These are phyloP conservation scores for Spheniscus humboldti DNA, from an alignment of 2,797 vertebrate species.

Conservation along the genomic window DNA sequence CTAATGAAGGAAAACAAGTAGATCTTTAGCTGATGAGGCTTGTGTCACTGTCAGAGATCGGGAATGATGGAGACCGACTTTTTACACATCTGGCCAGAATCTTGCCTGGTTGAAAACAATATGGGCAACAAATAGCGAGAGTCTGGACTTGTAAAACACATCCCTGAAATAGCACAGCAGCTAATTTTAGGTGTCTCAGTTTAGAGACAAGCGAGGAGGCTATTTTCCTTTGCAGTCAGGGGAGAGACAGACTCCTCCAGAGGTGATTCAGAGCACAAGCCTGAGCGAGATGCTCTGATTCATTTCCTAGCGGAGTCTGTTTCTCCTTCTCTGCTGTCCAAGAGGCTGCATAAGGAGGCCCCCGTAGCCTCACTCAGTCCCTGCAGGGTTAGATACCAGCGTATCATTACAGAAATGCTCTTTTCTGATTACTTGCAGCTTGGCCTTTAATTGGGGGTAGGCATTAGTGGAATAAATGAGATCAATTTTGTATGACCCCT, in stretches of 20 bases:
- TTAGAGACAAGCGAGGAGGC: neutral
- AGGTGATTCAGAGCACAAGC: constrained; percentile 17
- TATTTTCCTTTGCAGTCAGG: neutral
- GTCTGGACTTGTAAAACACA: neutral
- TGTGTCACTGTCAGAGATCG: neutral
- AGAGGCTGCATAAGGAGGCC: neutral
- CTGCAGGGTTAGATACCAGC: neutral
- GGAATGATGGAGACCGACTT: neutral
- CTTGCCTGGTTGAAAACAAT: neutral
- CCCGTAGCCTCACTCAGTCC: neutral
- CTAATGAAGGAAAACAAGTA: neutral
- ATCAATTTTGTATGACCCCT: neutral
- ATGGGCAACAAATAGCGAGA: neutral
- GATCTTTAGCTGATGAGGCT: neutral
- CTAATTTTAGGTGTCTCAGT: neutral
- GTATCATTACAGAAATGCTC: neutral
- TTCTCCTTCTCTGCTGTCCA: neutral
- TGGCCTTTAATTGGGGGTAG: neutral
- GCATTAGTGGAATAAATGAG: neutral
- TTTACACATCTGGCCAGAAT: neutral
- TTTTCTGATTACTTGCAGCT: neutral
- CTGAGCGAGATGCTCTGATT: neutral
- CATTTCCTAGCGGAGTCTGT: neutral
- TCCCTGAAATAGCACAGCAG: neutral
- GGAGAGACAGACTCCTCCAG: neutral